Evolutionary conservation across 1,140 invertebrate species (phyloP).

Genomic region (Zaprionus ghesquierei): DNA sequence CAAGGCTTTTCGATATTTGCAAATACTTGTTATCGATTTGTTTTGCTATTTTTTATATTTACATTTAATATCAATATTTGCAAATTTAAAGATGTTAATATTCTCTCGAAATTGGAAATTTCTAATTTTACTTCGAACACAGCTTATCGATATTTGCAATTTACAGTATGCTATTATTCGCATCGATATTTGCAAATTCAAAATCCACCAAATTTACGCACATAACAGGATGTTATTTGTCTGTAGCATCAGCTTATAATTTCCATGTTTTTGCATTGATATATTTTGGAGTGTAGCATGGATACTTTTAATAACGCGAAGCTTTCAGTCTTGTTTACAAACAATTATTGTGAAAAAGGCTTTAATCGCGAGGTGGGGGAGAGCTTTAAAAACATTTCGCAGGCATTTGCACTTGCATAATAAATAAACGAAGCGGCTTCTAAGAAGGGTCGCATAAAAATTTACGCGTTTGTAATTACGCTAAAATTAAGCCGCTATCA

Average conservation of each 20-base stretch:
- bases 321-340: not conserved
- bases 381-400: conserved; percentile 39
- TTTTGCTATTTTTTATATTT: too few relatives aligned
- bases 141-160: not conserved
- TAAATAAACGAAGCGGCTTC: conserved; percentile 56
- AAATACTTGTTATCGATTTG: too few relatives aligned
- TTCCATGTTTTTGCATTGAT: not conserved
- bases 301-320: not conserved
- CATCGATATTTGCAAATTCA: not conserved
- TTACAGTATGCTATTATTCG: not conserved
- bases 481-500: conserved; percentile 74
- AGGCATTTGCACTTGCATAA: conserved; percentile 73
- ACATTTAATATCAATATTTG: too few relatives aligned
- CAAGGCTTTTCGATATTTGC: too few relatives aligned
- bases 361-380: conserved; percentile 5
- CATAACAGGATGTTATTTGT: not conserved
- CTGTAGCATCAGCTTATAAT: not conserved
- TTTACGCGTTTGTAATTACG: conserved; percentile 78
- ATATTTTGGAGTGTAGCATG: not conserved
- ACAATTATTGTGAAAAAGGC: conserved; percentile 7
- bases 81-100: too few relatives aligned
- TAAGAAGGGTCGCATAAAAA: conserved; percentile 56
- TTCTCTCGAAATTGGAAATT: too few relatives aligned
- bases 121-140: too few relatives aligned
- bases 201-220: not conserved